Evolutionary conservation across 1,140 invertebrate species (phyloP).

Genomic region (Parapsyche elsis): DNA sequence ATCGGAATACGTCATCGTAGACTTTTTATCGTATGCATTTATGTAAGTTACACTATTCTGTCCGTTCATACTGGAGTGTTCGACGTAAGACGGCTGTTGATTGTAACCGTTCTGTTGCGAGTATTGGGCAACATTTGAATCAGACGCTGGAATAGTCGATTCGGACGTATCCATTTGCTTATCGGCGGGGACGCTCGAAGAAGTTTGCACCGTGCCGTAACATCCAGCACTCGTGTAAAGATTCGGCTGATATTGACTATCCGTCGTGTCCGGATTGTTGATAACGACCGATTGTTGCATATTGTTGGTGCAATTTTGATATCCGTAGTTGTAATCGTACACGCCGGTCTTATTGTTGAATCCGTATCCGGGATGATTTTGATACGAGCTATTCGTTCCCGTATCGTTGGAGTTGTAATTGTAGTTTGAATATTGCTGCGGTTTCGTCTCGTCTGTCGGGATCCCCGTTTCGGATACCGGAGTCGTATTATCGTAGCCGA

Average conservation of each 20-base stretch:
- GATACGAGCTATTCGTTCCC: constrained; percentile 62
- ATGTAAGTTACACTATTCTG: constrained; percentile 45
- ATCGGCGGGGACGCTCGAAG: constrained; percentile 61
- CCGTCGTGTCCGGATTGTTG: neutral
- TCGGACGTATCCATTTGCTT: constrained; percentile 23
- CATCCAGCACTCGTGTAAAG: constrained; percentile 60
- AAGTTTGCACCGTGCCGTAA: constrained; percentile 66
- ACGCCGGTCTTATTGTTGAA: constrained; percentile 64
- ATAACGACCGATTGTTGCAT: neutral
- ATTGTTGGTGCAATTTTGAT: constrained; percentile 59
- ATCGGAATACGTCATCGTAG: constrained; percentile 47
- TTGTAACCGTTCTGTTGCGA: constrained; percentile 58
- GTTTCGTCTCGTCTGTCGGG: neutral
- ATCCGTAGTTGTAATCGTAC: constrained; percentile 69
- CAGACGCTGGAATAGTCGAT: neutral
- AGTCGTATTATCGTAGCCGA: neutral
- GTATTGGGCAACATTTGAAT: constrained; percentile 62
- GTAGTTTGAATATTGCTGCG: constrained; percentile 26
- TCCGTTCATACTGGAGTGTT: constrained; percentile 16
- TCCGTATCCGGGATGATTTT: constrained; percentile 68
- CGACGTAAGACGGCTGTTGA: constrained; percentile 12
- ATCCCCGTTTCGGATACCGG: neutral
- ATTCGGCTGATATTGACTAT: constrained; percentile 51
- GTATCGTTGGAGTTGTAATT: constrained; percentile 46
- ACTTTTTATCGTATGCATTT: constrained; percentile 49